Base-by-base conservation (phyloP, 2,888 invertebrate genomes). In the Meliscaeva auricollis region DNA sequence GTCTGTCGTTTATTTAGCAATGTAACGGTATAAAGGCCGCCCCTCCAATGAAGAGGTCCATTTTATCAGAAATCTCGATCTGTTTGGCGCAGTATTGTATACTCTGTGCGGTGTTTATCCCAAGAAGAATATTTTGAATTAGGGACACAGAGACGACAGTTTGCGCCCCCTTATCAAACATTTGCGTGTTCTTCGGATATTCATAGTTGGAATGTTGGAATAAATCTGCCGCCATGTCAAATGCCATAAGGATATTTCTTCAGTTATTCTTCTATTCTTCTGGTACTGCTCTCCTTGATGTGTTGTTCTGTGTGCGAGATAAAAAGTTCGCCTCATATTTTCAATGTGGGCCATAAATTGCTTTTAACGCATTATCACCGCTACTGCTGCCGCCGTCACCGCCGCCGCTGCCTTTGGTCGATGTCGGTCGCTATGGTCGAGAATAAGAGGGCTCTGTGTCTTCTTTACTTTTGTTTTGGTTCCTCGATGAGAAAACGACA, bases 331-430 rank as follows among this genome's bases (percentile, higher is more conserved):
- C 20, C 66, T 81, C 80, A 81, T 85, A 85, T 85, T 85, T 85
- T 85, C 80, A 81, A 76, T 85, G 72, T 69, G 76, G 30, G 58
- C 72, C 72, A 85, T 80, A 85, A 85, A 85, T 85, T 85, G 85
- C 81, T 80, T 85, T 77, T 85, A 81, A 81, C 80, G 85, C 85
- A 80, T 81, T 85, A 85, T 85, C 80, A 81, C 85, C 80, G 54
- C 66, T 44, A 68, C 35, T 58, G 76, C 52, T 60, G 38, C 44
- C 54, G 62, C 11, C 56, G 38, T 20, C 56, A 8, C 7, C 17
- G 3, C 15, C n/a, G 3, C 46, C 15, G 5, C 5, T 8, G 17
- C n/a, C 15, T 15, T 17, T 17, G 5, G 7, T 38, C 38, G 32
- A 48, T n/a, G n/a, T n/a, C n/a, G n/a, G n/a, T n/a, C n/a, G n/a